A percentile compares a stretch with the other conserved stretches of the same genome.
Conservation (phyloP, 1,140 invertebrate genomes). For the Drosophila mauritiana region DNA sequence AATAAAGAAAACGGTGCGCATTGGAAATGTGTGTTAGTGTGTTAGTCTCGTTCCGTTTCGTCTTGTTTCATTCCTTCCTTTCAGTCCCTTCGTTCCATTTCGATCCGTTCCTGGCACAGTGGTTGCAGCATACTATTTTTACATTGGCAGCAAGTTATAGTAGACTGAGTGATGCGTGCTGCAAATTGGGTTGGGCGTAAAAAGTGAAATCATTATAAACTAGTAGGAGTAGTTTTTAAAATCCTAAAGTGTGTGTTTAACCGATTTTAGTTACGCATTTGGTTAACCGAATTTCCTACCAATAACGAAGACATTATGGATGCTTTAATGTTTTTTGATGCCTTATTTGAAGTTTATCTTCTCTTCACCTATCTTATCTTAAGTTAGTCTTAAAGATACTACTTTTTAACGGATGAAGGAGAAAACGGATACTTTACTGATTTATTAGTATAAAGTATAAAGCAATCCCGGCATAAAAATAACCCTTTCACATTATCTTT, state of each 20-base stretch:
- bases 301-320: too few relatives aligned
- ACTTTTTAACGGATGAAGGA: too few relatives aligned
- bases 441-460: background rate
- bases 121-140: constrained; percentile 37
- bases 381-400: too few relatives aligned
- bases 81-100: constrained; percentile 37
- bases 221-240: background rate
- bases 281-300: too few relatives aligned
- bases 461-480: background rate
- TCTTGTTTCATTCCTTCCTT: constrained; percentile 13
- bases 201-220: too few relatives aligned
- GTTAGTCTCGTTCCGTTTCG: constrained; percentile 57
- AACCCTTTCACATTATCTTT: background rate
- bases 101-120: constrained; percentile 57
- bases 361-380: too few relatives aligned
- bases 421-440: background rate
- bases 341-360: too few relatives aligned
- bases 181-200: background rate
- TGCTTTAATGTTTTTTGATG: too few relatives aligned
- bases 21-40: constrained; percentile 79
- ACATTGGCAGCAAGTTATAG: background rate
- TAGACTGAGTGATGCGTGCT: background rate
- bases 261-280: too few relatives aligned
- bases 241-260: too few relatives aligned
- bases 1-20: constrained; percentile 51